Base-by-base conservation (phyloP, 2,888 invertebrate species). In the Sphinx pinastri region DNA sequence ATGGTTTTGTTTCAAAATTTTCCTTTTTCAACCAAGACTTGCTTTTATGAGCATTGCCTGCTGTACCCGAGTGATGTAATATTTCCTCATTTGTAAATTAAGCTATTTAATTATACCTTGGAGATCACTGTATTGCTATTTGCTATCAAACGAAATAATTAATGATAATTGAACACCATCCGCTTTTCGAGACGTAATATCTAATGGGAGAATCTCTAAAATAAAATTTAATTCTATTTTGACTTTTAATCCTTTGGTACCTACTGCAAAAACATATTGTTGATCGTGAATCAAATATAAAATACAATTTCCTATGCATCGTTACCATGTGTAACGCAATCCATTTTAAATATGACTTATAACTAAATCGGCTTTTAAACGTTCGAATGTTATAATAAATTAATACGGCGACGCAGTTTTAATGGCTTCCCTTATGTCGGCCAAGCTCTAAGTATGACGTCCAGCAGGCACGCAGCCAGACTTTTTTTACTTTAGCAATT, bases 401-500 rank as follows among this genome's bases (percentile, higher is more conserved):
- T 81, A 83, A 83, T 82, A 81, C 77, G 73, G 74, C 71, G 75
- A 75, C 75, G 77, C 77, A 84, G 79, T 77, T 86, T 88, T 84
- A 84, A 86, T 84, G 88, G 89, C 85, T 91, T 90, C 88, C 87
- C 88, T 85, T 84, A 84, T 86, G 85, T 58, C 70, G 58, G 59
- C 58, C 58, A 67, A 38, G 67, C 71, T 67, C 63, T 68, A 69
- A 69, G 54, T 69, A 60, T 69, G 60, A 69, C 60, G 69, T 69
- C 60, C 69, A 63, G 52, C 69, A 54, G 69, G 69, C 69, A 63
- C 60, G 69, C 60, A 54, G 69, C 69, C 60, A 69, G 63, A 69
- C 16, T 69, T 63, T 55, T 38, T 69, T 69, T 69, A 19, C 63
- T 49, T 63, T 19, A 54, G 54, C 67, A 51, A 67, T 67, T 67